Percentiles rank a stretch among this genome's conserved stretches.
phyloP scores from a whole-genome alignment of 2,797 vertebrate species.

The Galago senegalensis region DNA sequence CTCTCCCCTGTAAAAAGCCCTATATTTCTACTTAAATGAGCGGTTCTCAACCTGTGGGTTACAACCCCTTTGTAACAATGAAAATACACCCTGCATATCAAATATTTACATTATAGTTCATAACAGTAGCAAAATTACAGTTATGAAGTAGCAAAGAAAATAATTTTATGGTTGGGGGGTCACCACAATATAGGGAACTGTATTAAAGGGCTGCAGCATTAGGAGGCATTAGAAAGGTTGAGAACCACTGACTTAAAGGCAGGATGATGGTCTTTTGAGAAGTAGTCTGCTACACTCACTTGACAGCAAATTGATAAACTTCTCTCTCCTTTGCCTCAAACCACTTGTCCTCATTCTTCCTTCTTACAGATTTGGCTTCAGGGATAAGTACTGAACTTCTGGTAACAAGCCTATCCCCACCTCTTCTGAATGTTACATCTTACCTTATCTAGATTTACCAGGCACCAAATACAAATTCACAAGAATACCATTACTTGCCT shows the following conservation, averaged over 20 bases:
- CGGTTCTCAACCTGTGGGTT: too few relatives aligned
- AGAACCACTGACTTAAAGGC: neutral
- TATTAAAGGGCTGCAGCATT: too few relatives aligned
- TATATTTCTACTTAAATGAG: neutral
- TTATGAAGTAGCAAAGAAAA: too few relatives aligned
- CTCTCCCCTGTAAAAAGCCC: neutral
- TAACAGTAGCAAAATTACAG: too few relatives aligned
- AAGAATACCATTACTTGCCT: neutral
- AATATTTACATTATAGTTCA: too few relatives aligned
- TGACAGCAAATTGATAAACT: neutral
- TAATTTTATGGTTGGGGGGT: too few relatives aligned
- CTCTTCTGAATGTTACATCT: neutral
- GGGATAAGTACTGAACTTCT: too few relatives aligned
- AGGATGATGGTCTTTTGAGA: neutral
- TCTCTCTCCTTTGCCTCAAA: neutral
- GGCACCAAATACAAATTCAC: neutral
- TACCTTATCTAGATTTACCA: neutral
- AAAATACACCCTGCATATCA: too few relatives aligned
- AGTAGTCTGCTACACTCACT: neutral
- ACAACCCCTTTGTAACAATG: too few relatives aligned
- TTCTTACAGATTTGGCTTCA: neutral
- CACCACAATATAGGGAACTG: too few relatives aligned
- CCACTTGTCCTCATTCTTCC: neutral
- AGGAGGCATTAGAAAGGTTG: too few relatives aligned
- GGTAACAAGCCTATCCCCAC: too few relatives aligned